Evolutionary conservation across 1,140 invertebrate genomes (phyloP).

Genomic region (Diorhabda carinulata): DNA sequence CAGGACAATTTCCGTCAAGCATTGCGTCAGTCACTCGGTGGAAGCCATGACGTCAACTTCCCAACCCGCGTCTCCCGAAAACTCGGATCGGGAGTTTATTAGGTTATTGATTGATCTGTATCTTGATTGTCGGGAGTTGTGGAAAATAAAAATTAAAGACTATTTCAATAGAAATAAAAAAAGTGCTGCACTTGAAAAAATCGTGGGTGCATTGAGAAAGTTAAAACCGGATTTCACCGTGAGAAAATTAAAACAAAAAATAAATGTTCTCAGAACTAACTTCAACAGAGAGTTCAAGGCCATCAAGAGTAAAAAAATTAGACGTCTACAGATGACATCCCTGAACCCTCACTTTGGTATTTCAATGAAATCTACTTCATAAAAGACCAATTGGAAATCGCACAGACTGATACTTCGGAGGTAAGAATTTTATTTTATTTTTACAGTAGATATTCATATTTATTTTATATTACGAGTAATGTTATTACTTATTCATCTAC

Average conservation of each 20-base stretch:
- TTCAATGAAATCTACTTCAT: slow-evolving; percentile 14
- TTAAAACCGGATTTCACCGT: slow-evolving; percentile 14
- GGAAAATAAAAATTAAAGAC: slow-evolving; percentile 13
- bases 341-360: slow-evolving; percentile 18
- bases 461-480: neutral
- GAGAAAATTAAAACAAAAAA: slow-evolving; percentile 16
- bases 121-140: slow-evolving; percentile 9
- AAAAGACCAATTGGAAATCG: neutral
- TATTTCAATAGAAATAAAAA: slow-evolving; percentile 17
- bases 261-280: slow-evolving; percentile 19
- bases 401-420: neutral
- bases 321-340: too few relatives aligned
- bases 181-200: slow-evolving; percentile 9
- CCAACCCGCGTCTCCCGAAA: slow-evolving; percentile 7
- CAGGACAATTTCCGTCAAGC: too few relatives aligned
- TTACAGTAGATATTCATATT: neutral
- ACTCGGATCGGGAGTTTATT: slow-evolving; percentile 18
- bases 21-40: neutral
- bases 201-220: slow-evolving; percentile 8
- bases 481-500: slow-evolving; percentile 1
- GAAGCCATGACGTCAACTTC: slow-evolving; percentile 6
- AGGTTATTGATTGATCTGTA: slow-evolving; percentile 14
- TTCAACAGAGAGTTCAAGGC: slow-evolving; percentile 13
- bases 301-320: too few relatives aligned
- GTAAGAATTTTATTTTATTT: neutral